Conservation (phyloP, 2,888 invertebrate species). For the Linnaemya tessellans region DNA sequence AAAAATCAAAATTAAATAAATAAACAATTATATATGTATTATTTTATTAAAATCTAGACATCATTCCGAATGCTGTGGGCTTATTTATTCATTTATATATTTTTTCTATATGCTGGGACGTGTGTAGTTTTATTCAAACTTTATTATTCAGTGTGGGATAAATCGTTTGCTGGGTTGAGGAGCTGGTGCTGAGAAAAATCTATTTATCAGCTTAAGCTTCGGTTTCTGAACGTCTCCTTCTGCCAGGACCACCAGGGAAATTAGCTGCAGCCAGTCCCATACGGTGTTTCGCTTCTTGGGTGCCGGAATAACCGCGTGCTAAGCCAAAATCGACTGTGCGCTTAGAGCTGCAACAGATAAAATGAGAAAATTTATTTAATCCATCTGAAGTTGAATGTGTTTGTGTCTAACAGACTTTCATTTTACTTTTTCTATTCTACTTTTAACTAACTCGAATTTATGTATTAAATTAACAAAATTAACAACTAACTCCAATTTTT, state of each 20-base stretch:
- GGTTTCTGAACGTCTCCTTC: conserved; percentile 89
- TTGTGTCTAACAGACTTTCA: too few relatives aligned
- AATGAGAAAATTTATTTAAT: not conserved
- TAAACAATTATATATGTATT: conserved; percentile 49
- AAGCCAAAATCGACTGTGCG: conserved; percentile 94
- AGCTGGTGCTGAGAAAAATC: not conserved
- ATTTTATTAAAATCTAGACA: conserved; percentile 63
- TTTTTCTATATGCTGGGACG: conserved; percentile 34
- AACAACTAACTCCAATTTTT: too few relatives aligned
- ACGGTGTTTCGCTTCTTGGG: conserved; percentile 94
- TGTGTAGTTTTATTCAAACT: conserved; percentile 32
- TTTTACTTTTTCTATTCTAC: too few relatives aligned
- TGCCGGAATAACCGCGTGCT: conserved; percentile 94
- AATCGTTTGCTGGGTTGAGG: conserved; percentile 36
- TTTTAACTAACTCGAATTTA: too few relatives aligned
- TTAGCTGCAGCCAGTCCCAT: conserved; percentile 95
- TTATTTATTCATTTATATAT: conserved; percentile 8
- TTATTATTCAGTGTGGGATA: conserved; percentile 21
- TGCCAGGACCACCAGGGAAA: conserved; percentile 94
- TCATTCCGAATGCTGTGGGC: conserved; percentile 47
- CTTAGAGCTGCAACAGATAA: conserved; percentile 87
- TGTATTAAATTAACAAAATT: too few relatives aligned
- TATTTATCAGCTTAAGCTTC: conserved; percentile 77
- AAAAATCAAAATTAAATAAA: conserved; percentile 10
- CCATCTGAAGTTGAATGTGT: too few relatives aligned